Evolutionary conservation across 2,113 vertebrate genomes (phyloP).

Genomic region (Chaetops frenatus): DNA sequence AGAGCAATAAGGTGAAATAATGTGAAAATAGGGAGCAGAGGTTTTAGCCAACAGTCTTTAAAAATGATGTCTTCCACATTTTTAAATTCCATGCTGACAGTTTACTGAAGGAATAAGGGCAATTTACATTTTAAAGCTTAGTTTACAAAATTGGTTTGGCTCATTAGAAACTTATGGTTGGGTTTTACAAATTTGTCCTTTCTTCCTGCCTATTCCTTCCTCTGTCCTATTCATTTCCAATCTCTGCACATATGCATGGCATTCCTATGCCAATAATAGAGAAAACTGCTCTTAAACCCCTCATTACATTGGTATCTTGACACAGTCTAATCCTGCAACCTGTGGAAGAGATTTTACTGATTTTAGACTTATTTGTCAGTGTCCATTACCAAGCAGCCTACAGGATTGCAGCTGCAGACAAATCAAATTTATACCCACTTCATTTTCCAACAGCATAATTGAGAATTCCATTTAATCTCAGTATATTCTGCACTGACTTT

Average conservation of each 20-base stretch:
- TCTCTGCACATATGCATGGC: not conserved
- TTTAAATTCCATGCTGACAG: not conserved
- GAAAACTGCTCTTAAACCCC: not conserved
- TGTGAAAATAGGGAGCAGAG: not conserved
- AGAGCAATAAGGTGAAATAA: conserved; percentile 17
- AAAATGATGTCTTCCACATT: not conserved
- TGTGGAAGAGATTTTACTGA: not conserved
- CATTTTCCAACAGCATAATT: not conserved
- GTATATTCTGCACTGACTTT: not conserved
- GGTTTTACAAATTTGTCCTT: not conserved
- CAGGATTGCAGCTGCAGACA: not conserved
- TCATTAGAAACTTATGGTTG: not conserved
- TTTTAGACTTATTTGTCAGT: not conserved
- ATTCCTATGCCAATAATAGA: not conserved
- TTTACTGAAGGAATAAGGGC: not conserved
- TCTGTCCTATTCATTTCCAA: not conserved
- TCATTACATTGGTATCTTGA: not conserved
- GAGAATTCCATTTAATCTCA: not conserved
- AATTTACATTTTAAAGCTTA: not conserved
- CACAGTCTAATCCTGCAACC: not conserved
- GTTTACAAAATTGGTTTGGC: not conserved
- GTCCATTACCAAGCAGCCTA: not conserved
- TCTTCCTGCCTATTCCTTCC: not conserved
- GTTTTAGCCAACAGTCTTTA: not conserved
- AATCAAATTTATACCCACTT: not conserved